phyloP scores from a whole-genome alignment of 2,888 invertebrate species.

The Diaperis boleti region DNA sequence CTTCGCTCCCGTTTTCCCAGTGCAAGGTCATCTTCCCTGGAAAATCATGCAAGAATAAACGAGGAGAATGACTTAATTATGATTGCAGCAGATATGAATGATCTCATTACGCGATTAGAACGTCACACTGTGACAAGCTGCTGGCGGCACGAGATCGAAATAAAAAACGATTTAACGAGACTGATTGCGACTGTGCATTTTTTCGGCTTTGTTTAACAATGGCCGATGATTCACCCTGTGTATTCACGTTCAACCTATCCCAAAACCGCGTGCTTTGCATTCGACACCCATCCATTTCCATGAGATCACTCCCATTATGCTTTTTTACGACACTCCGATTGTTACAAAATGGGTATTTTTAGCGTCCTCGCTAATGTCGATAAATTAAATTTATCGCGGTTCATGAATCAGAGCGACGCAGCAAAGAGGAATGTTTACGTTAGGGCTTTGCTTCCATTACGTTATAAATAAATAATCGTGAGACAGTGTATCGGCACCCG shows the following conservation, averaged over 20 bases:
- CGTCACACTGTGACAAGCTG: neutral
- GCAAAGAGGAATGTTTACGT: neutral
- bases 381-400: constrained; percentile 3
- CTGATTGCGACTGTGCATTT: too few relatives aligned
- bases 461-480: neutral
- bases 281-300: constrained; percentile 1
- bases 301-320: constrained; percentile 3
- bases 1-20: too few relatives aligned
- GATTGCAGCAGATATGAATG: neutral
- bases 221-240: neutral
- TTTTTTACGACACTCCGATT: constrained; percentile 5
- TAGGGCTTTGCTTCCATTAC: neutral
- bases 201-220: too few relatives aligned
- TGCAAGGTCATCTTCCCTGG: neutral
- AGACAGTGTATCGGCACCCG: neutral
- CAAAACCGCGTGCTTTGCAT: neutral
- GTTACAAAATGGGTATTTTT: constrained; percentile 5
- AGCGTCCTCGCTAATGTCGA: neutral
- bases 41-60: neutral
- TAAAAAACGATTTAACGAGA: neutral
- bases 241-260: neutral
- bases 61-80: neutral
- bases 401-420: constrained; percentile 4
- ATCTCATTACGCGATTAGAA: neutral
- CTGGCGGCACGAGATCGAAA: neutral